phyloP scores from a whole-genome alignment of 64 coral and sea anemone species.

The Pachyseris speciosa region DNA sequence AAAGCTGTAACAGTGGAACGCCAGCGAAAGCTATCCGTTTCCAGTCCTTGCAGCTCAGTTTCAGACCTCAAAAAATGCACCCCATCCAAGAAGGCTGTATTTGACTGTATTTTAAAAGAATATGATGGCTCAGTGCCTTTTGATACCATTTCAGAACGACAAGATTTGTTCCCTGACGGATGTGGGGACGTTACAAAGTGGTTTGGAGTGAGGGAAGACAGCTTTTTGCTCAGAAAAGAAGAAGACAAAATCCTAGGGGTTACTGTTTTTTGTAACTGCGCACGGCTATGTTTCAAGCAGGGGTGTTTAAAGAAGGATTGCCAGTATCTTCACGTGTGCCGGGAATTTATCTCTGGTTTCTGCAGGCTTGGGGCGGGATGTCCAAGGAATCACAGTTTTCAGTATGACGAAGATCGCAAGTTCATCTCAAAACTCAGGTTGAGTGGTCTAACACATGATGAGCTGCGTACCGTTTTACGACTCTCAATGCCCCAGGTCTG shows the following conservation, averaged over 20 bases:
- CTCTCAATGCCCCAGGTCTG: slow-evolving; percentile 71
- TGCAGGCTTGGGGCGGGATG: slow-evolving; percentile 48
- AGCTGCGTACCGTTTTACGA: slow-evolving; percentile 23
- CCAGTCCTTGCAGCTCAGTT: slow-evolving; percentile 4
- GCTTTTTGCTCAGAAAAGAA: slow-evolving; percentile 58
- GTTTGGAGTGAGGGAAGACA: slow-evolving; percentile 43
- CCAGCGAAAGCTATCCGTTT: not conserved
- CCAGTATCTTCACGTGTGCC: slow-evolving; percentile 69
- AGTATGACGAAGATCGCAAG: slow-evolving; percentile 39
- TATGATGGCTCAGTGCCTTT: slow-evolving; percentile 48
- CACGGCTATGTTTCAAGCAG: not conserved
- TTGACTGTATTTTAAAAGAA: slow-evolving; percentile 60
- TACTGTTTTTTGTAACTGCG: not conserved
- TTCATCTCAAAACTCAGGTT: slow-evolving; percentile 15
- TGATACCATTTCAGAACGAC: slow-evolving; percentile 41
- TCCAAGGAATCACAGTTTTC: slow-evolving; percentile 53
- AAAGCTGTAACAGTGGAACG: no score
- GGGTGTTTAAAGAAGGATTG: slow-evolving; percentile 41
- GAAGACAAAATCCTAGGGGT: not conserved
- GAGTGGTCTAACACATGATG: slow-evolving; percentile 21
- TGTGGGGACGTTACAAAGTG: slow-evolving; percentile 54
- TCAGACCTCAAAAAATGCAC: not conserved
- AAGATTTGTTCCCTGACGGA: slow-evolving; percentile 55
- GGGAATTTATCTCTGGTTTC: slow-evolving; percentile 27
- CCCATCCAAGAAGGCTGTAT: slow-evolving; percentile 62